phyloP scores from a whole-genome alignment of 2,888 invertebrate species.

The Kryphioiulus occultus region DNA sequence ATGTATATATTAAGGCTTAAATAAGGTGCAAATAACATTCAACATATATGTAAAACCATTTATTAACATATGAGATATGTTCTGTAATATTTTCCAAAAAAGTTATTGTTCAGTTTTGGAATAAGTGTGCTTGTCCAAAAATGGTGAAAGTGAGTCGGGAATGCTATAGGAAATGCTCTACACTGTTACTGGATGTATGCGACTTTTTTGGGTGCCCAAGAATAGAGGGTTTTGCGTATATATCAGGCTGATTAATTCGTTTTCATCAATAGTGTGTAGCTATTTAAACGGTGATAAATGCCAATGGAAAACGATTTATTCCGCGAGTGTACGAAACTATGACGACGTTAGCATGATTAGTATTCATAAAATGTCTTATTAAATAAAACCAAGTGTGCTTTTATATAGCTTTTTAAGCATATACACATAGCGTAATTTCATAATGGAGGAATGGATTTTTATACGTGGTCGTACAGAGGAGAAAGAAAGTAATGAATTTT shows the following conservation, averaged over 20 bases:
- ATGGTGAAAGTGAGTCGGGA: too few species aligned
- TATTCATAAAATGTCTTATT: slow-evolving; percentile 40
- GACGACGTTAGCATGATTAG: slow-evolving; percentile 7
- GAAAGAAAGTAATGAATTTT: slow-evolving; percentile 20
- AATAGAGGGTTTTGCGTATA: background rate
- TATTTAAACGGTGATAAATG: slow-evolving; percentile 39
- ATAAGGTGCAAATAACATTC: too few species aligned
- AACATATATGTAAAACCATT: too few species aligned
- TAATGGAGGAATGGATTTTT: background rate
- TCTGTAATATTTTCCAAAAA: too few species aligned
- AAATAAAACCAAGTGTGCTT: slow-evolving; percentile 36
- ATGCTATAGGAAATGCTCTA: background rate
- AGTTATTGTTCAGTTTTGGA: too few species aligned
- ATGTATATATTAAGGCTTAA: too few species aligned
- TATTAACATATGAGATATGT: too few species aligned
- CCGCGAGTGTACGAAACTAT: slow-evolving; percentile 18
- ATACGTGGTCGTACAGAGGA: background rate
- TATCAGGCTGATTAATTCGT: background rate
- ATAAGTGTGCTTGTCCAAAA: too few species aligned
- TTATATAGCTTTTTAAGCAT: slow-evolving; percentile 15
- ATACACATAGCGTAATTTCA: background rate
- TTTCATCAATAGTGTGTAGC: slow-evolving; percentile 40
- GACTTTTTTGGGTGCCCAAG: background rate
- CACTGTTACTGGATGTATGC: background rate
- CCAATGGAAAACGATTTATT: slow-evolving; percentile 27